A percentile compares a stretch with the other conserved stretches of the same genome.
Evolutionary conservation across 2,888 invertebrate genomes (phyloP).

Genomic region (Hemistola chrysoprasaria): DNA sequence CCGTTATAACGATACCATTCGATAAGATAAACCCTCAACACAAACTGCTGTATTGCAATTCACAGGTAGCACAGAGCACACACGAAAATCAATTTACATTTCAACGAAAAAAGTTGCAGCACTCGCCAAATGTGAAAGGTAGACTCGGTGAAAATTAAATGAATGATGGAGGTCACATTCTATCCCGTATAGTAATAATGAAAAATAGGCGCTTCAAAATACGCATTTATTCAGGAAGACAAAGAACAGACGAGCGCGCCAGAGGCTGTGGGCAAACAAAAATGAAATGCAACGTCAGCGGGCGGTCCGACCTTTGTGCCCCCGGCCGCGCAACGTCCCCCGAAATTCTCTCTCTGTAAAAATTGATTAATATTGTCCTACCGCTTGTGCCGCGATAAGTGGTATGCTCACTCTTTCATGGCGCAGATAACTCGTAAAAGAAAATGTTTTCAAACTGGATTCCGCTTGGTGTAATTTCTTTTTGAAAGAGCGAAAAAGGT

Average conservation of each 20-base stretch:
- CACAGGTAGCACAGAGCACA: slow-evolving; percentile 1
- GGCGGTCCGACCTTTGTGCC: slow-evolving; percentile 63
- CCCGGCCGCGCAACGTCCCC: slow-evolving; percentile 50
- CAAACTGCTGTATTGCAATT: slow-evolving; percentile 12
- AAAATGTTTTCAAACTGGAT: slow-evolving; percentile 54
- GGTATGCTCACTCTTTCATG: slow-evolving; percentile 54
- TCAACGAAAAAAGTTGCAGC: slow-evolving; percentile 26
- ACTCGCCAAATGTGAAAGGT: slow-evolving; percentile 27
- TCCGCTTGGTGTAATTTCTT: slow-evolving; percentile 46
- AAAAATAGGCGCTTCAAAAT: slow-evolving; percentile 65
- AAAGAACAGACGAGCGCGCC: slow-evolving; percentile 58
- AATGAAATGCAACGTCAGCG: slow-evolving; percentile 75
- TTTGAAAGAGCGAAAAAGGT: slow-evolving; percentile 47
- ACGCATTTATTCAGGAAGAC: slow-evolving; percentile 69
- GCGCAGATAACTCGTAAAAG: slow-evolving; percentile 50
- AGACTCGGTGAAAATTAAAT: slow-evolving; percentile 33
- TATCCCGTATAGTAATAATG: slow-evolving; percentile 55
- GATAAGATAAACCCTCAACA: slow-evolving; percentile 35
- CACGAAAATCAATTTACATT: slow-evolving; percentile 35
- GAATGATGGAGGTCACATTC: slow-evolving; percentile 43
- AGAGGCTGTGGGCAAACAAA: slow-evolving; percentile 65
- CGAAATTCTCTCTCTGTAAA: slow-evolving; percentile 66
- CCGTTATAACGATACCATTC: slow-evolving; percentile 29
- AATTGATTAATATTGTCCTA: slow-evolving; percentile 74
- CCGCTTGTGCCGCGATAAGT: slow-evolving; percentile 57